Base-by-base conservation (phyloP, 2,113 vertebrate species). In the Otolemur garnettii region DNA sequence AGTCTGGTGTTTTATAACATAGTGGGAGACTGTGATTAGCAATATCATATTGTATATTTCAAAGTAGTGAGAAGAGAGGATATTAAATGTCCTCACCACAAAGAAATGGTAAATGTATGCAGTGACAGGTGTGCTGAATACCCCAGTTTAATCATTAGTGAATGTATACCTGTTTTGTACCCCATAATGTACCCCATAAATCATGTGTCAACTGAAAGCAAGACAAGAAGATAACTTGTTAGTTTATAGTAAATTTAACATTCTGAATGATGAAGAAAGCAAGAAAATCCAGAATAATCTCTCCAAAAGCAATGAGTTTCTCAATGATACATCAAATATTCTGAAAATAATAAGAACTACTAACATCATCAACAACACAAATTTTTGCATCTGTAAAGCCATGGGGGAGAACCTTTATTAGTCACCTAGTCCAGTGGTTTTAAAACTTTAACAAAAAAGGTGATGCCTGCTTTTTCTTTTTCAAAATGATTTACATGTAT, bases 221-320 rank as follows among this genome's bases (percentile, higher is more conserved):
- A 45, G 45, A 22, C 21, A 72, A 42, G n/a, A 35, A 42, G 13
- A 42, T 42, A 74, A 42, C 38, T 74, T 45, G n/a, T 35, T 9
- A 59, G 0, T 45, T 55, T 87, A 30, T 22, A 62, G 62, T 60
- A 90, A 35, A 33, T 5, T 93, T 15, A 92, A 71, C 45, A 78
- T 82, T 82, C 12, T 13, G 4, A 93, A 90, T 72, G 38, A 87
- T 53, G 57, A 93, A 24, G 28, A 95, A 66, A 78, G 18, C 33
- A 55, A n/a, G 50, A 60, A 15, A 95, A 81, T 26, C 6, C 69
- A 90, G 22, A 96, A 82, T 71, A 62, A 42, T 77, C 35, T 89
- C 26, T 96, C n/a, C 14, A 60, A 84, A 83, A 94, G 64, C 35
- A 80, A 74, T 75, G 38, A 59, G 30, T 72, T 38, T 78, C 19